Percentiles rank a stretch among this genome's conserved stretches.
Conservation (phyloP, 2,888 invertebrate genomes). For the Dasysyrphus albostriatus region DNA sequence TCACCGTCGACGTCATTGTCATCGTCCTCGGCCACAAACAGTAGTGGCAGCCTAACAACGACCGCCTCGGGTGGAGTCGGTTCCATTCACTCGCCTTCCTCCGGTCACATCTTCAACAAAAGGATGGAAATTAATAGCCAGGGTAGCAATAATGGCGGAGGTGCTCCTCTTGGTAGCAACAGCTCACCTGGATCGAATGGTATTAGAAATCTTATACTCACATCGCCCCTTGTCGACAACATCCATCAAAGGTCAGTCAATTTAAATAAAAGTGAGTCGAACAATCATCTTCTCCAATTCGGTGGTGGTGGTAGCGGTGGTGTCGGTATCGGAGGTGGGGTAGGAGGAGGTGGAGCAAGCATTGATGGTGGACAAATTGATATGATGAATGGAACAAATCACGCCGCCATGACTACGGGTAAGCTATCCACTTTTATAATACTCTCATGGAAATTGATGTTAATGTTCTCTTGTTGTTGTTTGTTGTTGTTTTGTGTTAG, state of each 20-base stretch:
- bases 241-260: conserved; percentile 78
- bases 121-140: conserved; percentile 78
- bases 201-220: conserved; percentile 82
- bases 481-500: conserved; percentile 27
- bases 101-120: conserved; percentile 76
- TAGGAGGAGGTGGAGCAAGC: conserved; percentile 31
- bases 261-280: conserved; percentile 77
- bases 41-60: conserved; percentile 54
- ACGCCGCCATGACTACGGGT: conserved; percentile 73
- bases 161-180: conserved; percentile 66
- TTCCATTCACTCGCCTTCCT: conserved; percentile 71
- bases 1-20: conserved; percentile 56
- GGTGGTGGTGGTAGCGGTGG: conserved; percentile 65
- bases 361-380: conserved; percentile 71
- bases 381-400: conserved; percentile 74
- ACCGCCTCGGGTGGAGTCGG: conserved; percentile 37
- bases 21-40: conserved; percentile 50
- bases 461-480: conserved; percentile 33
- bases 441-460: conserved; percentile 55
- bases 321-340: conserved; percentile 41
- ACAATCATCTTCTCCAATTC: conserved; percentile 77
- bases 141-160: conserved; percentile 31
- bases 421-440: conserved; percentile 47
- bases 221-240: conserved; percentile 82
- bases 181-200: conserved; percentile 82